Evolutionary conservation across 2,113 vertebrate species (phyloP).

Genomic region (Arizona elegans): DNA sequence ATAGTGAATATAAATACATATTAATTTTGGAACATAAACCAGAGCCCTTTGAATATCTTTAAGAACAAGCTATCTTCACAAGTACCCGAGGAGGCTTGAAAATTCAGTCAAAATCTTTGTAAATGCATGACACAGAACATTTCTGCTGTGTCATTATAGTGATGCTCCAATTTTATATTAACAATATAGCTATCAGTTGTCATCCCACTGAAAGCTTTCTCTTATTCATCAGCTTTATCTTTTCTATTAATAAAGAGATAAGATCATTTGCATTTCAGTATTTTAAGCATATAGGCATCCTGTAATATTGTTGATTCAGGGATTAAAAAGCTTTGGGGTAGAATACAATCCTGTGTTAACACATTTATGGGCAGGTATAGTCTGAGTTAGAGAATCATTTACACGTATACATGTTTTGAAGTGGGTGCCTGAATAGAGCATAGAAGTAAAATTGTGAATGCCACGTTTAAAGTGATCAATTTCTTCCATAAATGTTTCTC

Average conservation of each 20-base stretch:
- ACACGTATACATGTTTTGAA: neutral
- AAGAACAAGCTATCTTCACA: neutral
- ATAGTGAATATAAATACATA: neutral
- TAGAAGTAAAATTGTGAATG: neutral
- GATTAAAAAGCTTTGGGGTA: neutral
- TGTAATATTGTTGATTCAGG: neutral
- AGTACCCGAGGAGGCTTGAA: neutral
- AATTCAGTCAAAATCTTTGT: neutral
- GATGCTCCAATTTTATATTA: neutral
- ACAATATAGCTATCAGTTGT: neutral
- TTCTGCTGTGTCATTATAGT: neutral
- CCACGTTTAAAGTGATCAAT: neutral
- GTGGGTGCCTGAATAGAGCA: neutral
- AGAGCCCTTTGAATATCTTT: neutral
- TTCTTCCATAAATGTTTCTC: neutral
- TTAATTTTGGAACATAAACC: neutral
- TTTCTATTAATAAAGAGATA: neutral
- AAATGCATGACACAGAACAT: neutral
- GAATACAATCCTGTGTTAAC: neutral
- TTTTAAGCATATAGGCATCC: neutral
- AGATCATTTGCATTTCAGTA: neutral
- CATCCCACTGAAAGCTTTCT: neutral
- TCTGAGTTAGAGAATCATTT: neutral
- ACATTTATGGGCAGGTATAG: neutral
- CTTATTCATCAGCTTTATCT: neutral